Conservation (phyloP, 2,888 invertebrate species). For the Biston stratarius region DNA sequence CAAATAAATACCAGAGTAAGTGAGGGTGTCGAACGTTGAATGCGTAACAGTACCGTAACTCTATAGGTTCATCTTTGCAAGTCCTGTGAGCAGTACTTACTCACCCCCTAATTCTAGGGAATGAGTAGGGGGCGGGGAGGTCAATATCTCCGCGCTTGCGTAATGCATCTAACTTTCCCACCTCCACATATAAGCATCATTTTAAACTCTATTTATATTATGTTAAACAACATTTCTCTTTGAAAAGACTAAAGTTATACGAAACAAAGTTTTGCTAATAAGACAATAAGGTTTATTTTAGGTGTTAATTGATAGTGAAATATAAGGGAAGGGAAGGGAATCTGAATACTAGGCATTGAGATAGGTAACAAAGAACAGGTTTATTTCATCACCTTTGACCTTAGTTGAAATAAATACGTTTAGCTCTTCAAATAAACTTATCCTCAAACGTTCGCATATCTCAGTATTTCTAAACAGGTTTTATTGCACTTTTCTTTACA, state of each 20-base stretch:
- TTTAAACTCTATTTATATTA: constrained; percentile 38
- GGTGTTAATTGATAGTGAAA: neutral
- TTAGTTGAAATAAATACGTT: constrained; percentile 2
- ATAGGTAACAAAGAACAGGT: constrained; percentile 21
- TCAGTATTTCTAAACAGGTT: too few relatives aligned
- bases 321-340: constrained; percentile 14
- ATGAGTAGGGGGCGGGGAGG: constrained; percentile 53
- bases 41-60: constrained; percentile 16
- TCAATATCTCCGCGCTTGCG: constrained; percentile 78
- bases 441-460: too few relatives aligned
- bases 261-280: constrained; percentile 1
- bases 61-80: constrained; percentile 42
- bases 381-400: constrained; percentile 15
- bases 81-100: constrained; percentile 67
- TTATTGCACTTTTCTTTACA: too few relatives aligned
- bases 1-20: constrained; percentile 1
- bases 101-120: constrained; percentile 34
- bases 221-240: constrained; percentile 9
- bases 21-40: neutral
- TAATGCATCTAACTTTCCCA: constrained; percentile 45
- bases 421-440: neutral
- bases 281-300: constrained; percentile 11
- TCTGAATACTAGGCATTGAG: constrained; percentile 16
- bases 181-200: constrained; percentile 15
- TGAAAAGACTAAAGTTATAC: neutral